phyloP scores from a whole-genome alignment of 2,888 invertebrate genomes.

The Bembecia ichneumoniformis region DNA sequence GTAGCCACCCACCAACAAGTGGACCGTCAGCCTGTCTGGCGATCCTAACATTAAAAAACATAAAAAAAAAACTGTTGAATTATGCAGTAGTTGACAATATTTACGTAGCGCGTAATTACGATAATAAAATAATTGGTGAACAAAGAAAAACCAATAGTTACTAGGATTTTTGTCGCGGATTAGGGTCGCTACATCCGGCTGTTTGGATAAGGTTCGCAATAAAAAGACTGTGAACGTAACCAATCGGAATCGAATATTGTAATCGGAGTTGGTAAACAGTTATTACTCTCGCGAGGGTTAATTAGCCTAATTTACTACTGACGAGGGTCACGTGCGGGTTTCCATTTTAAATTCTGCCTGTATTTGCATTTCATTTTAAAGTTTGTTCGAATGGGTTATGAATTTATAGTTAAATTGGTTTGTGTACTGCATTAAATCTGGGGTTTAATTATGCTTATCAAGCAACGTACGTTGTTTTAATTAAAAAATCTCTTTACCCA shows the following conservation, averaged over 20 bases:
- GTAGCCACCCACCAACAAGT: too few species aligned
- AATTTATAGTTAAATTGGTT: not conserved
- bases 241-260: constrained; percentile 8
- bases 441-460: too few species aligned
- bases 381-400: not conserved
- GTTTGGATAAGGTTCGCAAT: not conserved
- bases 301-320: constrained; percentile 35
- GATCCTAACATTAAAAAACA: too few species aligned
- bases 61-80: too few species aligned
- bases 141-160: too few species aligned
- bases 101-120: too few species aligned
- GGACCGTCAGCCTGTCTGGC: too few species aligned
- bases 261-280: constrained; percentile 31
- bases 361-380: not conserved
- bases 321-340: constrained; percentile 18
- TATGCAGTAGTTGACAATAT: too few species aligned
- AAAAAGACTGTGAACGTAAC: constrained; percentile 6
- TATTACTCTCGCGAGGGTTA: constrained; percentile 32
- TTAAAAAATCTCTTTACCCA: too few species aligned
- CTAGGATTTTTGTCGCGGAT: not conserved
- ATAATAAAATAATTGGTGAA: too few species aligned
- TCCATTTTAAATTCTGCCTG: constrained; percentile 14
- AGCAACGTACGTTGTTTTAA: too few species aligned
- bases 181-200: not conserved
- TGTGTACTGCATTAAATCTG: too few species aligned